Base-by-base conservation (phyloP, 1,140 invertebrate genomes). In the Lasaia peninsularis region DNA sequence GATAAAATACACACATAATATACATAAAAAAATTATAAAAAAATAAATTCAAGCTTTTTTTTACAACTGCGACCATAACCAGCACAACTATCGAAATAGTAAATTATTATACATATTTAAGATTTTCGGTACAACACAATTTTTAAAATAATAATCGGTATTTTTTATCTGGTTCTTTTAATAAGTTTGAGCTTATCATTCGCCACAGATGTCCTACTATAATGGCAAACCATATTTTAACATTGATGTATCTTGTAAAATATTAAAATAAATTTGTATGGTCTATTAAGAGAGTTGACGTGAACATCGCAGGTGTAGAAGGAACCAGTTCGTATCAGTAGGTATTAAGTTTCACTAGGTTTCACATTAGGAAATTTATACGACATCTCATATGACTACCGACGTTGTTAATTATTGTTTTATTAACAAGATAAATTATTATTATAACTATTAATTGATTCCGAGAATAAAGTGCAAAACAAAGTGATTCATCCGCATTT, bases 331-430 rank as follows among this genome's bases (percentile, higher is more conserved):
- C 72, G 70, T 69, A 63, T 71, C 68, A 54, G 70, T 28, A 28
- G 24, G 24, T 79, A 76, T 87, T 80, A 75, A 55, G 69, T 85
- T 87, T 84, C 84, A 78, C 76, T 79, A 78, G 84, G 78, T 84
- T 83, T 86, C 84, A 87, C 82, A 81, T 87, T 84, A 85, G 81
- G 79, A 85, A 87, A 87, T 84, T 80, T 84, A 86, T 87, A 84
- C 79, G 78, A 79, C 80, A 73, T 73, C 82, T 86, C 84, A 64
- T 75, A 74, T 86, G 73, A 84, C 84, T 84, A 82, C 75, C 64
- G 77, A 80, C 62, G 59, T 71, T 76, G 78, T 75, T 82, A 81
- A 86, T 87, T 81, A 87, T 85, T 87, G 77, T 80, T 86, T 86
- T 86, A 86, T 84, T 77, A 73, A 78, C 61, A 69, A 79, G 71